Evolutionary conservation across 2,113 vertebrate genomes (phyloP), one percentile per base, ranked within the genome.

Genomic region (Pelecanoides urinatrix): DNA sequence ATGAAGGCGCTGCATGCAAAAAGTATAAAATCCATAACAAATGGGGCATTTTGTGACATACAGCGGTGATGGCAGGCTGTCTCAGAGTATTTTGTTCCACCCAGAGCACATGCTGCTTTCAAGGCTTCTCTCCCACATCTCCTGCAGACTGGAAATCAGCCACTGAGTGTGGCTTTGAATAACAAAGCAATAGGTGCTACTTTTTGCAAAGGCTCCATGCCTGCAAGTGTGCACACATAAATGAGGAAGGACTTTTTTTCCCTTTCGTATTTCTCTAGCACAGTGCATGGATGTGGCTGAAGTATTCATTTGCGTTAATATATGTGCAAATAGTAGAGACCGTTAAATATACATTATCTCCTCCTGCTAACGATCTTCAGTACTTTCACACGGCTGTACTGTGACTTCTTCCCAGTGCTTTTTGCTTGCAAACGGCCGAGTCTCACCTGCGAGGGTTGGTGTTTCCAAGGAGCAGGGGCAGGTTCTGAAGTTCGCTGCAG

Each of bases 91-190:
- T 83, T 94, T 82, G 40, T 87, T 95, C 66, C 70, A 81, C 70
- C 61, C 22, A 38, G 63, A 79, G 83, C 62, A 81, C 75, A 49
- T 8, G 45, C 90, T 90, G 80, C 44, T 92, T 95, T 90, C 92
- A 76, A 83, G 45, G 66, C 58, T 95, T 61, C 45, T 92, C 49
- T 93, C 75, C 66, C 40, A 50, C 56, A 55, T 65, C 66, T 72
- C 85, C 85, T 85, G 84, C 86, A 91, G 89, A 14, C 62, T 96
- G 86, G 84, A 96, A 95, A 94, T 92, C 80, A 86, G 70, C 47
- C 68, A 34, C 83, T 2, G 68, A 94, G 76, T 26, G 65, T 81
- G 77, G 88, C 58, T 87, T 85, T 80, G 94, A 96, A 89, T 92
- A 94, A 65, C 83, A 94, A 91, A 95, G 56, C 52, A 50, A 52